Base-by-base conservation (phyloP, 2,888 invertebrate species). In the Melanostoma scalare region DNA sequence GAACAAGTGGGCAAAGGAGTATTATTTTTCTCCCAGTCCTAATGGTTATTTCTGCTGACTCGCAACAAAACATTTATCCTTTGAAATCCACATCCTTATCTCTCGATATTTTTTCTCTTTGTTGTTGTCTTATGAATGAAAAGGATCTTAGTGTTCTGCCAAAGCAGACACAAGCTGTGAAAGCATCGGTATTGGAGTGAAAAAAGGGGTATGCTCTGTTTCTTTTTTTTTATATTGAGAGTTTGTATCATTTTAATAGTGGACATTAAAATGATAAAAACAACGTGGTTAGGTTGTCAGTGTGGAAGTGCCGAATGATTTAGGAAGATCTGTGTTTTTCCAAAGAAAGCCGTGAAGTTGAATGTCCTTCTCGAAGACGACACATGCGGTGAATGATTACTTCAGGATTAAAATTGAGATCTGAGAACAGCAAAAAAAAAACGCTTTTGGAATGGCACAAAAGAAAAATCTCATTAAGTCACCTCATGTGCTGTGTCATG, bases 21-120 rank as follows among this genome's bases (percentile, higher is more conserved):
- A 76, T 9, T 50, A 65, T 42, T 50, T 33, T 42, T 56, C 42
- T 44, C 31, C 36, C 46, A 38, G 50, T 68, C 63, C 50, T 74
- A 61, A 68, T 67, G 73, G 73, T 50, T 58, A 55, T 56, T 69
- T 65, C 61, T 73, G 79, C 74, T 74, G 65, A 79, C 73, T 71
- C 55, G 38, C 38, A 56, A 60, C 46, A 56, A 60, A 53, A 38
- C 56, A 42, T 38, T 52, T 53, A 75, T 56, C 48, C 56, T 63
- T 71, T 63, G 63, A 50, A 61, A 61, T 69, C 9, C 42, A 46
- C 42, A 60, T 60, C 50, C 33, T 52, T 38, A 50, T 42, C 40
- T 63, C 30, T 48, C 30, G 5, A 30, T 50, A 10, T n/a, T 53
- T 9, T 2, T 46, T 63, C 30, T 36, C 30, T n/a, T 30, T 38